Conservation (phyloP, 2,797 vertebrate genomes). For the Enteromius fasciolatus region DNA sequence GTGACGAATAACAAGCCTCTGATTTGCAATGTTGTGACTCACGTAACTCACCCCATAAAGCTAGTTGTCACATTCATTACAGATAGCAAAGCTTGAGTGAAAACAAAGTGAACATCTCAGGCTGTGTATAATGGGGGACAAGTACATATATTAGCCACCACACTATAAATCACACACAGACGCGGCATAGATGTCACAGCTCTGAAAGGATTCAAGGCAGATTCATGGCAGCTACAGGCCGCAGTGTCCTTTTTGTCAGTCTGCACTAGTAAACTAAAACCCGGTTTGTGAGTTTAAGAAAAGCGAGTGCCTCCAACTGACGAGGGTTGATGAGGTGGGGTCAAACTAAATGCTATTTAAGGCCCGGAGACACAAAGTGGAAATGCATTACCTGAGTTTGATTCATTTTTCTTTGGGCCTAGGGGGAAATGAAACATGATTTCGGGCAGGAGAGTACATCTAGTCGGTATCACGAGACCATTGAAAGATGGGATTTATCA, state of each 20-base stretch:
- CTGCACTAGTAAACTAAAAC: constrained; percentile 16
- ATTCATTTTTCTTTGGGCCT: constrained; percentile 76
- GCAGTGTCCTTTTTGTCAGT: background rate
- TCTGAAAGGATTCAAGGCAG: constrained; percentile 4
- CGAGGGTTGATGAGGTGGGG: constrained; percentile 1
- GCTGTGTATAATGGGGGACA: constrained; percentile 19
- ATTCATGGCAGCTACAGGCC: constrained; percentile 10
- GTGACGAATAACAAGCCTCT: constrained; percentile 30
- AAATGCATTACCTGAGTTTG: constrained; percentile 66
- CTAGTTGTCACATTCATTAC: constrained; percentile 34
- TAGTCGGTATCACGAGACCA: constrained; percentile 62
- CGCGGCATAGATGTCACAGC: constrained; percentile 10
- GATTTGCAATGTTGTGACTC: constrained; percentile 22
- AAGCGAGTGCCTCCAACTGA: constrained; percentile 1
- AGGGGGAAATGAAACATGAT: constrained; percentile 69
- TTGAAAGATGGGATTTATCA: constrained; percentile 71
- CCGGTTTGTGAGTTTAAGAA: constrained; percentile 23
- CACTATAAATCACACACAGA: constrained; percentile 20
- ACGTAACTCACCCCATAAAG: constrained; percentile 27
- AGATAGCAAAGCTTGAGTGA: constrained; percentile 35
- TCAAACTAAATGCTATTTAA: constrained; percentile 47
- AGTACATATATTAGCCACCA: constrained; percentile 24
- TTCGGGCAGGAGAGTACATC: constrained; percentile 64
- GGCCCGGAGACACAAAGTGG: constrained; percentile 24
- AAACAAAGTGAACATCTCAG: constrained; percentile 43